Evolutionary conservation across 2,797 vertebrate genomes (phyloP).

Genomic region (Ceryle rudis): DNA sequence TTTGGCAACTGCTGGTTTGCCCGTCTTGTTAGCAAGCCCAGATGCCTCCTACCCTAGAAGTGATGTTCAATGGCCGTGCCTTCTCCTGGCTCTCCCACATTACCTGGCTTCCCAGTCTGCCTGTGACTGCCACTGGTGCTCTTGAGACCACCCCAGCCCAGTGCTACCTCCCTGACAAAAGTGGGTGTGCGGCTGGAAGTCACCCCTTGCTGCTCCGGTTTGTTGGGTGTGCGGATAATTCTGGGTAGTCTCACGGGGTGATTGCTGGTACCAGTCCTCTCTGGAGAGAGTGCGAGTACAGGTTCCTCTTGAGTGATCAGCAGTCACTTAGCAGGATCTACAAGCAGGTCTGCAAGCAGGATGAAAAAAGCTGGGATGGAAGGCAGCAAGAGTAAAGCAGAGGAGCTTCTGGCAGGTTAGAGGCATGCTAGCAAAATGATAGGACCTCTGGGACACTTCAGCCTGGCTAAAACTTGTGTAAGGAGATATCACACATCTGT

Average conservation of each 20-base stretch:
- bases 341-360: not conserved
- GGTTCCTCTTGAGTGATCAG: not conserved
- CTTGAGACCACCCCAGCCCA: not conserved
- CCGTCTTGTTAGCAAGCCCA: not conserved
- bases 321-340: not conserved
- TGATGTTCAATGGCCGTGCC: fast-evolving
- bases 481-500: too few relatives aligned
- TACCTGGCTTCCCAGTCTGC: not conserved
- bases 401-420: too few relatives aligned
- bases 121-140: too few relatives aligned
- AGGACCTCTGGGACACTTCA: too few relatives aligned
- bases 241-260: not conserved
- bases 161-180: not conserved
- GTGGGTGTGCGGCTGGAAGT: not conserved
- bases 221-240: not conserved
- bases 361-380: not conserved
- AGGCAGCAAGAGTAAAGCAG: not conserved
- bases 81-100: fast-evolving
- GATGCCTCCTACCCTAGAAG: not conserved
- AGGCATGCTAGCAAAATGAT: too few relatives aligned
- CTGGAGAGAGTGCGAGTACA: not conserved
- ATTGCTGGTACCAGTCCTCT: not conserved
- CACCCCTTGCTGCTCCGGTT: too few relatives aligned
- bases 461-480: too few relatives aligned
- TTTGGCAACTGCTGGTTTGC: not conserved